Base-by-base conservation (phyloP, 2,888 invertebrate species). In the Megastigmus dorsalis region DNA sequence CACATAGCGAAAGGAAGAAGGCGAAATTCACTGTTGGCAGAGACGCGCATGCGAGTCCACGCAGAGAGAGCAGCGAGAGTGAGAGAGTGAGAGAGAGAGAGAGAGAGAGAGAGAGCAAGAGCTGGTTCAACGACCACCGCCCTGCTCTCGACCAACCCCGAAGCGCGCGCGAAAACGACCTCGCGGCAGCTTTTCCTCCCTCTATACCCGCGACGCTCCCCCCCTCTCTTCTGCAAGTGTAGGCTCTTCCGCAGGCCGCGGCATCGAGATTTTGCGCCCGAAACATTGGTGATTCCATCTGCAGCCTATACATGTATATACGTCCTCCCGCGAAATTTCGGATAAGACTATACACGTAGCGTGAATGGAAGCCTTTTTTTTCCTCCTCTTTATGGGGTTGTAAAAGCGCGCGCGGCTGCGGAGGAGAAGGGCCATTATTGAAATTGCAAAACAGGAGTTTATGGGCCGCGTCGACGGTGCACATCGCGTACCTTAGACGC, bases 121-220 rank as follows among this genome's bases (percentile, higher is more conserved):
- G 78, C 76, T 82, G 83, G 87, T 86, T 87, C 87, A 87, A 87
- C 85, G 87, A 87, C 87, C 87, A 87, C 87, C 87, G 87, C 87
- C 86, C 87, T 86, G 81, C 81, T 85, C 84, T 85, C 84, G 82
- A 81, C 85, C 84, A 84, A 84, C 83, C 84, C 85, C 83, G 81
- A 82, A 80, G 80, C 80, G 52, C 45, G 59, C 33, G 67, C 41
- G 41, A 50, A 30, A 33, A 36, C n/a, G 38, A 59, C 36, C 55
- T 63, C 69, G 45, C 48, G 10, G 45, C 26, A 18, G 3, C 48
- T 3, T 2, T 4, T n/a, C 36, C 63, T 26, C 5, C 4, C 20
- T 10, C 33, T 33, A 4, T 6, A 6, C 9, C 33, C 9, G 5
- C 10, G 28, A 13, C 60, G 15, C 67, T 23, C 57, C 13, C 52